Conservation (phyloP, 1,140 invertebrate species). For the Solen grandis region DNA sequence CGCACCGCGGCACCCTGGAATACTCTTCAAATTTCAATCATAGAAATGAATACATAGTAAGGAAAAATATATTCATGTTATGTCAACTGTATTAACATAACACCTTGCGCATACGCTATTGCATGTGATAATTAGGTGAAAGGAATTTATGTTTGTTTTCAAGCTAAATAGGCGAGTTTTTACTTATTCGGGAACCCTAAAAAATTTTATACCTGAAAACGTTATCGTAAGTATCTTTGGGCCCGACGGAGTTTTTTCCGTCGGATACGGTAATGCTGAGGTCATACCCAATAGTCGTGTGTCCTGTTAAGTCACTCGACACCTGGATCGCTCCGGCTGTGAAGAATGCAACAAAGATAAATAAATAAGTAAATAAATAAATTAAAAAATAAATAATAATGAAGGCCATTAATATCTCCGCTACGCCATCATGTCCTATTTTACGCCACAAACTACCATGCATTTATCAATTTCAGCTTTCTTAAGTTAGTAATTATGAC, state of each 20-base stretch:
- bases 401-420: no score
- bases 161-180: neutral
- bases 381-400: no score
- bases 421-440: no score
- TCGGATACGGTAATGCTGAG: constrained; percentile 16
- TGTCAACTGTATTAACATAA: neutral
- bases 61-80: neutral
- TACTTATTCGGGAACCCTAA: neutral
- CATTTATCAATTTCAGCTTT: no score
- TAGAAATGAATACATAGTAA: no score
- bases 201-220: neutral
- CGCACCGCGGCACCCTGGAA: no score
- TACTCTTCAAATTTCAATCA: no score
- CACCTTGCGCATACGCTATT: neutral
- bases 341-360: no score
- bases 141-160: neutral
- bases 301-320: neutral
- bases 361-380: no score
- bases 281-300: constrained; percentile 29
- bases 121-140: neutral
- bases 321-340: constrained; percentile 29
- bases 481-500: no score
- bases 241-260: constrained; percentile 22
- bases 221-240: constrained; percentile 28
- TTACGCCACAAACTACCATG: no score